Percentiles rank a stretch among this genome's conserved stretches.
These are phyloP conservation scores for Periophthalmodon schlosseri DNA, from an alignment of 2,113 vertebrate genomes.

Conservation along the genomic window DNA sequence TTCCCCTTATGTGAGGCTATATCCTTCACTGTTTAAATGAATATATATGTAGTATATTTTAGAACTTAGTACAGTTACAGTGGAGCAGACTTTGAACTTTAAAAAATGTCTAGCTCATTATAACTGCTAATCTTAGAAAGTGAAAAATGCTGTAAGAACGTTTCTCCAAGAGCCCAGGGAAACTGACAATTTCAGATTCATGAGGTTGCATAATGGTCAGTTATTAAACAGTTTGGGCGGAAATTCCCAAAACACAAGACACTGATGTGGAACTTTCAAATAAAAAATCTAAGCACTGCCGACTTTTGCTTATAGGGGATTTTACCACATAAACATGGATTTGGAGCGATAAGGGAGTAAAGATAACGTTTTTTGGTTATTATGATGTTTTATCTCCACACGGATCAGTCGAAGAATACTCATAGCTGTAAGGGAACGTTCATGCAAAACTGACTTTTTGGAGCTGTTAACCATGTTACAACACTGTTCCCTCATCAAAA, in stretches of 20 bases:
- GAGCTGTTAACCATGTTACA: too few relatives aligned
- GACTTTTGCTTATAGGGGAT: not conserved
- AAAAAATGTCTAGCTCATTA: slow-evolving; percentile 45
- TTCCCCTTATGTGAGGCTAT: slow-evolving; percentile 23
- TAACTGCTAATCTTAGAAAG: slow-evolving; percentile 48
- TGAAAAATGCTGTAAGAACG: slow-evolving; percentile 27
- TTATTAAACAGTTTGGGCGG: slow-evolving; percentile 54
- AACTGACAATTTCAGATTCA: slow-evolving; percentile 58
- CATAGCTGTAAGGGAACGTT: too few relatives aligned
- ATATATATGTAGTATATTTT: slow-evolving; percentile 56
- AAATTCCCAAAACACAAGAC: slow-evolving; percentile 1
- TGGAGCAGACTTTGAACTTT: slow-evolving; percentile 37
- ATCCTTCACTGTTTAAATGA: slow-evolving; percentile 33
- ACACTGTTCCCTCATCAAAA: too few relatives aligned
- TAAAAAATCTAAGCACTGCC: not conserved
- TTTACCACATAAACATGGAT: not conserved
- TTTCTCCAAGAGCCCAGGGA: slow-evolving; percentile 35
- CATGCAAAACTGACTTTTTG: too few relatives aligned
- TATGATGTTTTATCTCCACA: not conserved
- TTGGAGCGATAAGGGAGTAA: not conserved
- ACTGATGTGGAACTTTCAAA: too few relatives aligned
- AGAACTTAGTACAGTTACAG: slow-evolving; percentile 39
- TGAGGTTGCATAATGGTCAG: slow-evolving; percentile 54
- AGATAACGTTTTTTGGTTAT: too few relatives aligned
- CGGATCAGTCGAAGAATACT: too few relatives aligned